phyloP scores from a whole-genome alignment of 2,888 invertebrate species.

The Criorhina ranunculi region DNA sequence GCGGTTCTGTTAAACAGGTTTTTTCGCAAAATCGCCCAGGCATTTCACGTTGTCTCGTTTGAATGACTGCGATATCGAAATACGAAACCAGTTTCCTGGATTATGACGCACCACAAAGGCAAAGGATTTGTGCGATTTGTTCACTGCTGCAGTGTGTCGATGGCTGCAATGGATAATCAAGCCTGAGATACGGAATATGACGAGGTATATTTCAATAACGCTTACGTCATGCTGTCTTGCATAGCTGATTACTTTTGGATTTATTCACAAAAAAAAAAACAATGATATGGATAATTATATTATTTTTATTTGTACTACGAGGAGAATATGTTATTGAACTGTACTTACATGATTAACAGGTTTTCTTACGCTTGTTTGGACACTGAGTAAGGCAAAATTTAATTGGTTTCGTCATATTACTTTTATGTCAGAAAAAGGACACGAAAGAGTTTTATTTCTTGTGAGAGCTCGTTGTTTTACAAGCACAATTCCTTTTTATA shows the following conservation, averaged over 20 bases:
- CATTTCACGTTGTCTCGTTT: conserved; percentile 49
- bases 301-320: conserved; percentile 31
- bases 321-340: conserved; percentile 41
- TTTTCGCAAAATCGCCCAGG: conserved; percentile 53
- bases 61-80: conserved; percentile 65
- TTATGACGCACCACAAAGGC: conserved; percentile 61
- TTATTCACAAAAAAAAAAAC: conserved; percentile 25
- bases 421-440: too few species aligned
- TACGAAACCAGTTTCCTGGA: conserved; percentile 68
- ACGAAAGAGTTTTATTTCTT: too few species aligned
- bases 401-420: background rate
- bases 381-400: background rate
- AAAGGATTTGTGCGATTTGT: conserved; percentile 40
- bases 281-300: conserved; percentile 26
- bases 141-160: conserved; percentile 21
- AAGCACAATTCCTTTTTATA: too few species aligned
- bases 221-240: conserved; percentile 60
- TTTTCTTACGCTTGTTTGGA: background rate
- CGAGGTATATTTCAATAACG: conserved; percentile 35
- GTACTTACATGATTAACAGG: background rate
- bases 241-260: conserved; percentile 49
- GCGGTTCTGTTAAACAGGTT: conserved; percentile 52
- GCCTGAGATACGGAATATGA: conserved; percentile 13
- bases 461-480: too few species aligned
- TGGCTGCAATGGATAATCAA: conserved; percentile 17